phyloP scores from a whole-genome alignment of 2,888 invertebrate genomes.

The Mylabris sibirica region DNA sequence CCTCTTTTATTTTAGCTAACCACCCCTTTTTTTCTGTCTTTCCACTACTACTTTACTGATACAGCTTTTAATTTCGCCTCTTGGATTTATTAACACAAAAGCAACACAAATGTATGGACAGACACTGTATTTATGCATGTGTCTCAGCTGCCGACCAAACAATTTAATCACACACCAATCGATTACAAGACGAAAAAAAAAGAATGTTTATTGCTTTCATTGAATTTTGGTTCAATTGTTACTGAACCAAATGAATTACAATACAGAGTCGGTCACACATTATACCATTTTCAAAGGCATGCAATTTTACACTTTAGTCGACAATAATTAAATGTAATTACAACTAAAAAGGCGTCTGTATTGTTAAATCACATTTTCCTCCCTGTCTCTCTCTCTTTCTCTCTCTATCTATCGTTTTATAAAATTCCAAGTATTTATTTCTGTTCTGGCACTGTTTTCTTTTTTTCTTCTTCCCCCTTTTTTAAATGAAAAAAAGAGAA shows the following conservation, averaged over 20 bases:
- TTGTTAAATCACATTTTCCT: constrained; percentile 27
- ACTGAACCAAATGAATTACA: not conserved
- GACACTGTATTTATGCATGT: constrained; percentile 47
- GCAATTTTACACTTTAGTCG: constrained; percentile 49
- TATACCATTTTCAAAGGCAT: not conserved
- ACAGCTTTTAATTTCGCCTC: constrained; percentile 52
- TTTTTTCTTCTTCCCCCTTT: constrained; percentile 14
- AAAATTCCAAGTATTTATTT: constrained; percentile 24
- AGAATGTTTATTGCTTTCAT: not conserved
- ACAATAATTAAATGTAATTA: constrained; percentile 55
- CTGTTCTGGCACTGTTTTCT: constrained; percentile 20
- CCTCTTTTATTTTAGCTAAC: constrained; percentile 30
- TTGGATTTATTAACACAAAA: constrained; percentile 50
- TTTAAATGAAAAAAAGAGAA: constrained; percentile 25
- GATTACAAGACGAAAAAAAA: not conserved
- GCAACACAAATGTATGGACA: constrained; percentile 45
- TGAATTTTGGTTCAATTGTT: constrained; percentile 1
- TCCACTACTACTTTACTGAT: constrained; percentile 47
- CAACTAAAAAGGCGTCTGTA: constrained; percentile 38
- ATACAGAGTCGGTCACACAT: constrained; percentile 12
- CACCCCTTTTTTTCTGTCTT: constrained; percentile 46
- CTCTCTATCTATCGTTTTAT: not conserved
- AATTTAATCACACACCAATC: constrained; percentile 14
- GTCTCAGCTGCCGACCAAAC: constrained; percentile 20
- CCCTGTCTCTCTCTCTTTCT: no score